Percentiles rank a stretch among this genome's conserved stretches.
These are phyloP conservation scores for Hydrocynus forskahlii DNA, from an alignment of 2,797 vertebrate species.

Conservation along the genomic window DNA sequence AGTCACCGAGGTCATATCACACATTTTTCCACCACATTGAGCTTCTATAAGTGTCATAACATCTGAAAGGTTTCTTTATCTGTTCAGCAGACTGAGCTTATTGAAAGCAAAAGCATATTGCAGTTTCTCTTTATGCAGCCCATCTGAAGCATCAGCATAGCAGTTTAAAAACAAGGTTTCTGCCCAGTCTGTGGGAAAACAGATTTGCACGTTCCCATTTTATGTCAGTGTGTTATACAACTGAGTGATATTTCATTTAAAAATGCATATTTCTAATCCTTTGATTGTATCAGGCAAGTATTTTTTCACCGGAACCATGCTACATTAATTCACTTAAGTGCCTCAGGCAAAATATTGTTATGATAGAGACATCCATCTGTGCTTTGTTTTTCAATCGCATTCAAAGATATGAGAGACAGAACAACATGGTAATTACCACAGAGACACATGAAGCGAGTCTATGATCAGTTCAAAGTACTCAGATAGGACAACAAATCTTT, in stretches of 20 bases:
- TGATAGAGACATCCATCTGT: slow-evolving; percentile 54
- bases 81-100: slow-evolving; percentile 11
- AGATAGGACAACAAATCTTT: slow-evolving; percentile 7
- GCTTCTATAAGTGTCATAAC: slow-evolving; percentile 13
- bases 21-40: background rate
- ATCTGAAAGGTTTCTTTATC: slow-evolving; percentile 38
- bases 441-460: slow-evolving; percentile 18
- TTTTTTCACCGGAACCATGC: slow-evolving; percentile 45
- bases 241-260: slow-evolving; percentile 45
- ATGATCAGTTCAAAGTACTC: background rate
- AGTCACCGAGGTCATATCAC: slow-evolving; percentile 15
- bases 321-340: slow-evolving; percentile 58
- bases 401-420: slow-evolving; percentile 29
- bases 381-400: slow-evolving; percentile 39
- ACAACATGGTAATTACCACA: slow-evolving; percentile 38
- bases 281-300: slow-evolving; percentile 46
- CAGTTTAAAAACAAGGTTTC: slow-evolving; percentile 11
- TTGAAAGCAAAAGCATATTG: slow-evolving; percentile 29
- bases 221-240: slow-evolving; percentile 39
- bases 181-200: background rate
- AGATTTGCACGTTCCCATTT: slow-evolving; percentile 26
- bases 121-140: background rate
- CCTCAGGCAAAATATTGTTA: slow-evolving; percentile 48
- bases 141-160: background rate
- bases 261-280: slow-evolving; percentile 53